Percentiles rank a stretch among this genome's conserved stretches.
Evolutionary conservation across 2,888 invertebrate species (phyloP).

Genomic region (Morpho deidamia): DNA sequence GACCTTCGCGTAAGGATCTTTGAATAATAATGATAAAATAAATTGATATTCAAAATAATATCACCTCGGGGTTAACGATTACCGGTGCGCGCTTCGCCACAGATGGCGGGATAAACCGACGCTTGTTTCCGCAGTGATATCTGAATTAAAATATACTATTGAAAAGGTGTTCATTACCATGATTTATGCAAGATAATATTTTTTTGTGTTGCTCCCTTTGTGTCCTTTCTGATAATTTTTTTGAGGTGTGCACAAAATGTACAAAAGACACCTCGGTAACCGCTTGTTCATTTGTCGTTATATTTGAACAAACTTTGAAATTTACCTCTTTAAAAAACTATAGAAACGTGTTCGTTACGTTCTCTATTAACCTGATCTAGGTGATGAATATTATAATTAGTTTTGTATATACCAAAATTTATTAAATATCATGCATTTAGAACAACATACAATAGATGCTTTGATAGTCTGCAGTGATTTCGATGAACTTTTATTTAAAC

Average conservation of each 20-base stretch:
- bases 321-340: no score
- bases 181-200: constrained; percentile 75
- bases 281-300: neutral
- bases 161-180: constrained; percentile 77
- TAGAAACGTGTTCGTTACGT: no score
- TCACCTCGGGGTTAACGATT: constrained; percentile 79
- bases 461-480: no score
- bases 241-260: neutral
- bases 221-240: constrained; percentile 20
- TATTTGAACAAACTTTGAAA: no score
- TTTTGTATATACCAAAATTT: no score
- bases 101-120: constrained; percentile 76
- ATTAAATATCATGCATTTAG: no score
- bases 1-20: constrained; percentile 57
- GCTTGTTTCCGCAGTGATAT: constrained; percentile 79
- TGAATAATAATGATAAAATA: constrained; percentile 69
- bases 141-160: constrained; percentile 76
- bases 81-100: constrained; percentile 73
- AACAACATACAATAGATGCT: no score
- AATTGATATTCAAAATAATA: constrained; percentile 77
- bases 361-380: no score
- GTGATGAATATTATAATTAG: no score
- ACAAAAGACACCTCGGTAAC: neutral
- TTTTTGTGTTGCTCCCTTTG: constrained; percentile 34
- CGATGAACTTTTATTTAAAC: no score